phyloP scores from a whole-genome alignment of 2,888 invertebrate genomes.

The Heliconius ismenius region DNA sequence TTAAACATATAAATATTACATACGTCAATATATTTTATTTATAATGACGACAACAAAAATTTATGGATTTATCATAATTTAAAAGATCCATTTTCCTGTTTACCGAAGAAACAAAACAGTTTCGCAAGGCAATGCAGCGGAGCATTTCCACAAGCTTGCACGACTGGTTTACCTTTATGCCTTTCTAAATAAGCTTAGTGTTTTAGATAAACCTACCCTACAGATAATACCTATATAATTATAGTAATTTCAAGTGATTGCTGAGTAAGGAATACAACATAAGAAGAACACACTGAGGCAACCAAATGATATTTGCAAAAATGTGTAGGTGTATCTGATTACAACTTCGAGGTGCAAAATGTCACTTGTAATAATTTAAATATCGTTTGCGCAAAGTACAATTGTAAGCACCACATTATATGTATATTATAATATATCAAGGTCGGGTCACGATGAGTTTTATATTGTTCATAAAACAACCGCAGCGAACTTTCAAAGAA shows the following conservation, averaged over 20 bases:
- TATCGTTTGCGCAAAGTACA: constrained; percentile 66
- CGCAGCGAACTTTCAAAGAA: background rate
- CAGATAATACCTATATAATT: constrained; percentile 13
- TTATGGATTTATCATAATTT: constrained; percentile 5
- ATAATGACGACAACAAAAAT: background rate
- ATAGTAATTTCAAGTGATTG: constrained; percentile 6
- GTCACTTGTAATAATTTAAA: constrained; percentile 69
- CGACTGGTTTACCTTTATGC: constrained; percentile 44
- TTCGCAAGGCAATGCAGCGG: constrained; percentile 39
- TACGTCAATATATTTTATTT: constrained; percentile 2
- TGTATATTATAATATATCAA: constrained; percentile 54
- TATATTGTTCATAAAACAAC: constrained; percentile 33
- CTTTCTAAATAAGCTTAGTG: constrained; percentile 42
- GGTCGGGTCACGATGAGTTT: constrained; percentile 54
- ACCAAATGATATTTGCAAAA: constrained; percentile 62
- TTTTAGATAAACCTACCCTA: constrained; percentile 37
- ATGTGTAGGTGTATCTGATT: constrained; percentile 37
- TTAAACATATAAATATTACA: background rate
- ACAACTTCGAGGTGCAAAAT: constrained; percentile 56
- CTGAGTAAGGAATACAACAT: constrained; percentile 9
- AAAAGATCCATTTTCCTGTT: constrained; percentile 36
- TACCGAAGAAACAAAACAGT: constrained; percentile 40
- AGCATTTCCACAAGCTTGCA: constrained; percentile 36
- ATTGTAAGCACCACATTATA: constrained; percentile 53
- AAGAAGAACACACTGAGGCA: constrained; percentile 46